These are phyloP conservation scores for Apoda limacodes DNA, from an alignment of 2,888 invertebrate genomes.

Conservation along the genomic window DNA sequence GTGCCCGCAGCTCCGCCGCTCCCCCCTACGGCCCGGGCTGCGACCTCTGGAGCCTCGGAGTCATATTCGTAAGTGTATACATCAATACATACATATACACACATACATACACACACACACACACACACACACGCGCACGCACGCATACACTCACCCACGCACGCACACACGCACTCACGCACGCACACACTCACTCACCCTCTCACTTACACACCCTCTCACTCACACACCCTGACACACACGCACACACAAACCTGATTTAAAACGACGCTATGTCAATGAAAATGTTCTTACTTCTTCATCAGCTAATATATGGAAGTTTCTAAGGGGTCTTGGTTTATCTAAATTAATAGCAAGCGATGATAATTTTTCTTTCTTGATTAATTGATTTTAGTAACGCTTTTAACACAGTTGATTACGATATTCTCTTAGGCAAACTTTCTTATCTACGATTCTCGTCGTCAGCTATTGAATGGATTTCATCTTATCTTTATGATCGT, in stretches of 20 bases:
- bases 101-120: not conserved
- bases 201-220: not conserved
- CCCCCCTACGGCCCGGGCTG: slow-evolving; percentile 90
- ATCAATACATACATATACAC: not conserved
- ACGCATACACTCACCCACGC: not conserved
- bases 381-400: too few species aligned
- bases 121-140: not conserved
- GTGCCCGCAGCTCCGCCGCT: slow-evolving; percentile 42
- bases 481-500: too few species aligned
- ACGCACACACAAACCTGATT: not conserved
- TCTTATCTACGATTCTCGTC: too few species aligned
- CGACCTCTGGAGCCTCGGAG: slow-evolving; percentile 97
- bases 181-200: not conserved
- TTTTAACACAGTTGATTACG: too few species aligned
- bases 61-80: slow-evolving; percentile 77
- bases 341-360: too few species aligned
- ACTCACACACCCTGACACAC: not conserved
- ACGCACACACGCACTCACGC: not conserved
- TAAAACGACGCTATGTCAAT: too few species aligned
- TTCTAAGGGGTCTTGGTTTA: too few species aligned
- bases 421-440: too few species aligned
- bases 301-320: too few species aligned
- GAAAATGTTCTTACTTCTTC: too few species aligned
- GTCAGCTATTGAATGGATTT: too few species aligned
- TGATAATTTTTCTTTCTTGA: too few species aligned